Evolutionary conservation across 1,140 invertebrate genomes (phyloP).

Genomic region (Polyergus mexicanus): DNA sequence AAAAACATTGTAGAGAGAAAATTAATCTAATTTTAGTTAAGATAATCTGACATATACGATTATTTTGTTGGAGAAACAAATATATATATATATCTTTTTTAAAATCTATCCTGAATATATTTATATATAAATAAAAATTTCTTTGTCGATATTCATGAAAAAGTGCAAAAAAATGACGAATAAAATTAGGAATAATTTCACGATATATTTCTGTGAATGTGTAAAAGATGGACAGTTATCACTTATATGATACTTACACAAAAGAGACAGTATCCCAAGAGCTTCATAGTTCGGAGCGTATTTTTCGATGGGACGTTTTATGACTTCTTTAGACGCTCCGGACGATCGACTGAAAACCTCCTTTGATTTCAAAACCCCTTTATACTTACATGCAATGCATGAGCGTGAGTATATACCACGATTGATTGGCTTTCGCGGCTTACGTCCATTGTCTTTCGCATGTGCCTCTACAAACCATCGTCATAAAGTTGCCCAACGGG

Average conservation of each 20-base stretch:
- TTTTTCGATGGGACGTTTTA: conserved; percentile 24
- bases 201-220: neutral
- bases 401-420: conserved; percentile 65
- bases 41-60: neutral
- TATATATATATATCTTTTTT: too few relatives aligned
- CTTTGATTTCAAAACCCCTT: conserved; percentile 75
- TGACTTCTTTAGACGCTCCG: conserved; percentile 13
- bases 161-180: too few relatives aligned
- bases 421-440: conserved; percentile 57
- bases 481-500: conserved; percentile 75
- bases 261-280: conserved; percentile 68
- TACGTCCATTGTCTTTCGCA: conserved; percentile 68
- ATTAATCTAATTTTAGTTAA: neutral
- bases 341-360: conserved; percentile 66
- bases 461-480: conserved; percentile 75
- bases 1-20: neutral
- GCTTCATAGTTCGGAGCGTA: conserved; percentile 59
- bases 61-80: neutral
- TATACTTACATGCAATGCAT: conserved; percentile 73
- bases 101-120: too few relatives aligned
- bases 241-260: conserved; percentile 73
- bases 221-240: neutral
- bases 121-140: too few relatives aligned
- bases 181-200: neutral
- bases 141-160: neutral